A percentile compares a stretch with the other conserved stretches of the same genome.
These are phyloP conservation scores for Hofmannophila pseudospretella DNA, from an alignment of 2,888 invertebrate genomes.

Conservation along the genomic window DNA sequence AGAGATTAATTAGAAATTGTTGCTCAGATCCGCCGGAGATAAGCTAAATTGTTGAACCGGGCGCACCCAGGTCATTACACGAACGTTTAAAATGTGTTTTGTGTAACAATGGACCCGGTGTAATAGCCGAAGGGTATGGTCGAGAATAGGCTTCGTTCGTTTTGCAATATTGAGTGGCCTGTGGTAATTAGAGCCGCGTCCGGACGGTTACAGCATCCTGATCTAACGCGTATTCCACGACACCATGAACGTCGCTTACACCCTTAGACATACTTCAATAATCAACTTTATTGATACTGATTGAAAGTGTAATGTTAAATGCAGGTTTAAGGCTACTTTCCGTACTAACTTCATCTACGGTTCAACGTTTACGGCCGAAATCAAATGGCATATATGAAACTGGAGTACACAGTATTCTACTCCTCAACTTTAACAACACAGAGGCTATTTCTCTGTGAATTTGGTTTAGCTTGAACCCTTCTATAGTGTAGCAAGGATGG, in stretches of 20 bases:
- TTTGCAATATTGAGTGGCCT: slow-evolving; percentile 72
- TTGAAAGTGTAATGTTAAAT: slow-evolving; percentile 19
- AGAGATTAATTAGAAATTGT: slow-evolving; percentile 66
- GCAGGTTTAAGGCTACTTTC: slow-evolving; percentile 20
- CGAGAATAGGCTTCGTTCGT: slow-evolving; percentile 54
- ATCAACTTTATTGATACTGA: slow-evolving; percentile 16
- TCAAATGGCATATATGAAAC: slow-evolving; percentile 27
- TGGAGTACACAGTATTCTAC: slow-evolving; percentile 26
- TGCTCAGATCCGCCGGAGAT: slow-evolving; percentile 45
- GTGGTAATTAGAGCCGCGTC: slow-evolving; percentile 70
- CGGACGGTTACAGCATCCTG: slow-evolving; percentile 71
- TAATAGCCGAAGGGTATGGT: slow-evolving; percentile 58
- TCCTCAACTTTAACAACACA: slow-evolving; percentile 11
- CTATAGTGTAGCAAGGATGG: slow-evolving; percentile 23
- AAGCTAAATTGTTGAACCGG: slow-evolving; percentile 46
- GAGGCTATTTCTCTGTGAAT: slow-evolving; percentile 15
- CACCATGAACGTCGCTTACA: slow-evolving; percentile 20
- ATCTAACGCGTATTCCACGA: slow-evolving; percentile 51
- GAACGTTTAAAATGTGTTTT: slow-evolving; percentile 52
- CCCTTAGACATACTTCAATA: slow-evolving; percentile 9
- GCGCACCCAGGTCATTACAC: slow-evolving; percentile 60
- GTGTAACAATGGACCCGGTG: slow-evolving; percentile 59
- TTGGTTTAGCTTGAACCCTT: slow-evolving; percentile 17
- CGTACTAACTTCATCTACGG: slow-evolving; percentile 30
- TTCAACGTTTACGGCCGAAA: slow-evolving; percentile 19